Conservation (phyloP, 2,888 invertebrate genomes). For the Omphaloscelis lunosa region DNA sequence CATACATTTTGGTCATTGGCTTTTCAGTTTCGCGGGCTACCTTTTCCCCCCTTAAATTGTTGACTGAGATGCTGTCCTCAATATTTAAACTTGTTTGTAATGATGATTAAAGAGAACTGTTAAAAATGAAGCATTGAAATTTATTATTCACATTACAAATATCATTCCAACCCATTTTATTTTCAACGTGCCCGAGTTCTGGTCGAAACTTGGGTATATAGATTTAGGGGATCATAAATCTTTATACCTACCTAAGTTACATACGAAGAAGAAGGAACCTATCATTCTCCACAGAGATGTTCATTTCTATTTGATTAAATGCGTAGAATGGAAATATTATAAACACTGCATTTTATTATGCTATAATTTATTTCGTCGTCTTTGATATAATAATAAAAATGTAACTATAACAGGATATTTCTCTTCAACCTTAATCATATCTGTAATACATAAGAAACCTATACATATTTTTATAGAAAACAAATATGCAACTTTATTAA, state of each 20-base stretch:
- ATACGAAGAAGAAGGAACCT: neutral
- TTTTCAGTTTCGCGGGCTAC: neutral
- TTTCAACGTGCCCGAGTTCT: neutral
- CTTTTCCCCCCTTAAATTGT: neutral
- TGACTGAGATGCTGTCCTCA: neutral
- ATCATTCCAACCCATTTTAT: neutral
- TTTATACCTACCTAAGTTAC: neutral
- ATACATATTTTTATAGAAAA: conserved; percentile 38
- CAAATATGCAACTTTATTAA: conserved; percentile 56
- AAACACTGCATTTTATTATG: conserved; percentile 42
- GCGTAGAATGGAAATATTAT: conserved; percentile 7
- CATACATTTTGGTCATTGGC: too few relatives aligned
- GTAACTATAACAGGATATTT: conserved; percentile 61
- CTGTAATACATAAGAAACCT: conserved; percentile 39
- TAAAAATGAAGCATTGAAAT: neutral
- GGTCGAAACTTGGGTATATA: neutral
- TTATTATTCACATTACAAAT: conserved; percentile 3
- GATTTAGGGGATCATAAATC: neutral
- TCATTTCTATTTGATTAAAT: conserved; percentile 12
- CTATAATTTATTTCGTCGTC: conserved; percentile 61
- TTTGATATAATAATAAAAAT: conserved; percentile 51
- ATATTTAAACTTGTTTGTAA: neutral
- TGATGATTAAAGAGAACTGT: conserved; percentile 8
- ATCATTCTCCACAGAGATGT: neutral
- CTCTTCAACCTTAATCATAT: conserved; percentile 47